Evolutionary conservation across 2,797 vertebrate genomes (phyloP), one percentile per base, ranked within the genome.

Genomic region (Ibycter americanus): DNA sequence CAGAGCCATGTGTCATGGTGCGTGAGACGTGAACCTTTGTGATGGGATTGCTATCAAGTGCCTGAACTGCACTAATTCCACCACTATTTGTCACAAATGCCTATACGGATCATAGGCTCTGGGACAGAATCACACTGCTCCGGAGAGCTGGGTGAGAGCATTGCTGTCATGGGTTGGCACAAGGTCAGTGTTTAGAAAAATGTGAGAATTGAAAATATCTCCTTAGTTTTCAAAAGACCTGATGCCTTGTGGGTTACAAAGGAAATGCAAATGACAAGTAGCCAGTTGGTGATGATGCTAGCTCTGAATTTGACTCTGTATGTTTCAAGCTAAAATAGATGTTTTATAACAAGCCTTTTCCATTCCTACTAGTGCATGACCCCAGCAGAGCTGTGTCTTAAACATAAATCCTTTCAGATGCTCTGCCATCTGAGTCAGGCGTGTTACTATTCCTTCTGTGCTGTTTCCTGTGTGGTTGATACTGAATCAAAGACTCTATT

Each of bases 401-500:
- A 90, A 91, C 44, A 11, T 52, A 94, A 96, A 93, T 72, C 66
- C 95, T 95, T 95, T 96, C 7, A 32, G 54, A 84, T 97, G 70
- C 70, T 93, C 84, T 86, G 90, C 78, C 83, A 63, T 97, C 93
- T 97, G 97, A 97, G 81, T 97, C 96, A 98, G 87, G 72, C 80
- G 4, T 54, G 40, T 68, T 95, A 71, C 77, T 90, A 81, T 95
- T 94, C 97, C 96, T 97, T 89, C 96, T 95, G 36, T 90, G 49
- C 83, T 12, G 4, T 95, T 98, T 97, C 97, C 98, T 96, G 32
- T 95, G 96, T 96, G 96, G 96, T 56, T 90, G 63, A 83, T 73
- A 86, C 79, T 78, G 91, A 92, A 97, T 98, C 95, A 98, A 98
- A 98, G 94, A 59, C 85, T 96, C 90, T 77, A 83, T 97, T 98